A percentile compares a stretch with the other conserved stretches of the same genome.
These are phyloP conservation scores for Montipora foliosa DNA, from an alignment of 64 coral and sea anemone species.

Conservation along the genomic window DNA sequence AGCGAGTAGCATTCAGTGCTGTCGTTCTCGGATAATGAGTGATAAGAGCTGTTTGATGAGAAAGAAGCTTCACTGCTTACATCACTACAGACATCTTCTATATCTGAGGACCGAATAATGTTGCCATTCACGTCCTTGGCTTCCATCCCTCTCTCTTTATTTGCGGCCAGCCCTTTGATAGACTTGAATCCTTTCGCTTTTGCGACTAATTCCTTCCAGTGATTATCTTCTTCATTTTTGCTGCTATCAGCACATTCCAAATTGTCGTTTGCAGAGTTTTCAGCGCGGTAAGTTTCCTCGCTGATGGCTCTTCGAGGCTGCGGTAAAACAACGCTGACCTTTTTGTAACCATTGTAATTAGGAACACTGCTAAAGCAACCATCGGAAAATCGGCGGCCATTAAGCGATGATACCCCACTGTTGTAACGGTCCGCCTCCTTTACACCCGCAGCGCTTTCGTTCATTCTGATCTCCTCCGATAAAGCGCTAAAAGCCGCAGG, in stretches of 20 bases:
- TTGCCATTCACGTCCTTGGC: not conserved
- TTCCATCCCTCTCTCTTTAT: slow-evolving; percentile 9
- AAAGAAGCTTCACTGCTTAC: slow-evolving; percentile 47
- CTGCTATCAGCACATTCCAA: slow-evolving; percentile 31
- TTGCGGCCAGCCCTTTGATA: not conserved
- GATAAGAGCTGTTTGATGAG: slow-evolving; percentile 43
- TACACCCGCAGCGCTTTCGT: not conserved
- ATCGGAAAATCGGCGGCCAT: slow-evolving; percentile 56
- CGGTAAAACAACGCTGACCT: slow-evolving; percentile 32
- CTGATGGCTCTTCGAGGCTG: not conserved
- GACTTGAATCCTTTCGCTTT: slow-evolving; percentile 37
- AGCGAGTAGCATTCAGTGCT: not conserved
- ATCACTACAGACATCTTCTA: slow-evolving; percentile 34
- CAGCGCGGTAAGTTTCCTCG: not conserved
- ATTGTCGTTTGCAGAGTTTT: not conserved
- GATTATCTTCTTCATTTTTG: slow-evolving; percentile 30
- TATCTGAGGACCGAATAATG: not conserved
- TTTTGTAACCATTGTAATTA: not conserved
- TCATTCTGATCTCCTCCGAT: not conserved
- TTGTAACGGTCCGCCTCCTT: not conserved
- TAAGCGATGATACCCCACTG: slow-evolving; percentile 19
- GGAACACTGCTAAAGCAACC: slow-evolving; percentile 40
- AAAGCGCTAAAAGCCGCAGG: slow-evolving; percentile 1
- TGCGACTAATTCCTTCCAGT: slow-evolving; percentile 45
- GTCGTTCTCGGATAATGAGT: slow-evolving; percentile 44